These are phyloP conservation scores for Turdus rufiventris DNA, from an alignment of 2,113 vertebrate genomes.

Conservation along the genomic window DNA sequence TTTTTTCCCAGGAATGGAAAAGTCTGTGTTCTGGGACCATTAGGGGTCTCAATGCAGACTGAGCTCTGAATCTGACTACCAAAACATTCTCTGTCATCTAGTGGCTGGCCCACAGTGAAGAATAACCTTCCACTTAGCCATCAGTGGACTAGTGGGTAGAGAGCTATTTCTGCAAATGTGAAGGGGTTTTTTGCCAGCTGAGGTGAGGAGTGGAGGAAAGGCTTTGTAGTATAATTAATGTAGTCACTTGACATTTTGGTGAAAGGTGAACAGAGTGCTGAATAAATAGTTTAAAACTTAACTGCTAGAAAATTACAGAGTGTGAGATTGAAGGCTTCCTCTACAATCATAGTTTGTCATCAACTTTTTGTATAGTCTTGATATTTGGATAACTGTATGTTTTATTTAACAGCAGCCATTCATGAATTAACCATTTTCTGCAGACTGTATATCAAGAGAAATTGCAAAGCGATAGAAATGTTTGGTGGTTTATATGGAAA, in stretches of 20 bases:
- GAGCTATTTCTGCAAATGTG: not conserved
- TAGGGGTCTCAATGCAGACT: accelerated
- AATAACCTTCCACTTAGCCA: not conserved
- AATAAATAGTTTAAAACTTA: not conserved
- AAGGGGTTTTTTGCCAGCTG: not conserved
- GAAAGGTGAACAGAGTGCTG: not conserved
- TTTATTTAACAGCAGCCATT: not conserved
- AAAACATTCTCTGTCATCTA: not conserved
- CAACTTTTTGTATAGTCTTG: not conserved
- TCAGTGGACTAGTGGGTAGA: not conserved
- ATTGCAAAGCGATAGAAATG: not conserved
- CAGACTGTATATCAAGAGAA: not conserved
- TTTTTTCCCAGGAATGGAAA: not conserved
- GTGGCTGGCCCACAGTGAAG: not conserved
- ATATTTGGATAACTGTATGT: not conserved
- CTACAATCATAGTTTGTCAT: not conserved
- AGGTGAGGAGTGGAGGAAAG: not conserved
- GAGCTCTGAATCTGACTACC: not conserved
- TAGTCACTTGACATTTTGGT: not conserved
- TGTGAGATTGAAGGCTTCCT: not conserved
- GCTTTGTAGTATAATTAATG: not conserved
- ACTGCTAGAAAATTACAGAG: not conserved
- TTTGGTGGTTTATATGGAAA: not conserved
- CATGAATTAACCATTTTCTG: not conserved
- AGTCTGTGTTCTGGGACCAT: accelerated